Evolutionary conservation across 2,113 vertebrate species (phyloP).

Genomic region (pig (Sus scrofa)): DNA sequence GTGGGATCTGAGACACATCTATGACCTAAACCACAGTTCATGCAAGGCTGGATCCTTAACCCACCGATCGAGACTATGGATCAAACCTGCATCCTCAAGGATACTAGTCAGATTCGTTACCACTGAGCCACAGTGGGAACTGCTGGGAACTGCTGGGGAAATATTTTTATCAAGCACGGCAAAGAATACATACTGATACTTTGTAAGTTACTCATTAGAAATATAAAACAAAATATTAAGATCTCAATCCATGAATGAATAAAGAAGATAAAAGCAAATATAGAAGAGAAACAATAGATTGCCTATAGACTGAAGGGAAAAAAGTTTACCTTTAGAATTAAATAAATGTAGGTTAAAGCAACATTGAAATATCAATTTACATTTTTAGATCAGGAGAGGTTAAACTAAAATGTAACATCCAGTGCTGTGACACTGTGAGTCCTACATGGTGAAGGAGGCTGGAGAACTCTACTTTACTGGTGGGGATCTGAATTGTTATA

Average conservation of each 20-base stretch:
- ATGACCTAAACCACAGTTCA: too few species aligned
- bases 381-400: not conserved
- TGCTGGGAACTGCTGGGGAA: not conserved
- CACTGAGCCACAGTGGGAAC: too few species aligned
- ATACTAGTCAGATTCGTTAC: too few species aligned
- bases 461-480: not conserved
- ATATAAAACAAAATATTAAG: slow-evolving; percentile 15
- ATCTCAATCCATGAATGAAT: not conserved
- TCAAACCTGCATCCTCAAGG: too few species aligned
- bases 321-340: not conserved
- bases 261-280: not conserved
- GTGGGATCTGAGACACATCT: too few species aligned
- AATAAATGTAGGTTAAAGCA: not conserved
- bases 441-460: not conserved
- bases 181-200: not conserved
- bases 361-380: not conserved
- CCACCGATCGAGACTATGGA: too few species aligned
- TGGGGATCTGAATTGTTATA: not conserved
- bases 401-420: not conserved
- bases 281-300: not conserved
- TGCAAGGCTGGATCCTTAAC: too few species aligned
- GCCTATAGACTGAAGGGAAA: not conserved
- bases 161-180: not conserved
- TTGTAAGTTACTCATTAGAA: slow-evolving; percentile 30
- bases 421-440: not conserved